phyloP scores from a whole-genome alignment of 2,113 vertebrate genomes.

The Chlorodrepanis virens region DNA sequence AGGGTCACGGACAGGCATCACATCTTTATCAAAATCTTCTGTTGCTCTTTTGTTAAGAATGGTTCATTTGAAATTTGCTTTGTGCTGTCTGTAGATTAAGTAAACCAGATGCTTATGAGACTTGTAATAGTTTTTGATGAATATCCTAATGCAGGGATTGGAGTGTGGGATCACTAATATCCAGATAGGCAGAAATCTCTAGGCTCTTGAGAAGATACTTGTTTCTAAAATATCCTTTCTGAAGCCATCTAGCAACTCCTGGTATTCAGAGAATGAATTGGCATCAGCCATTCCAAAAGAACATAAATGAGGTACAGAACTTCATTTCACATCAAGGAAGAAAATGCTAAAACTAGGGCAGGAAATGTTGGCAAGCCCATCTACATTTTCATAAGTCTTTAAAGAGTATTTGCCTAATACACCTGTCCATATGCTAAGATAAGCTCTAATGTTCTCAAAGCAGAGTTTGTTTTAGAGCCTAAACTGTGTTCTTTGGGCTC shows the following conservation, averaged over 20 bases:
- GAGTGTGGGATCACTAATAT: background rate
- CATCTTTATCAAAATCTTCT: background rate
- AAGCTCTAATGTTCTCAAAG: background rate
- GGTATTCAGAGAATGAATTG: background rate
- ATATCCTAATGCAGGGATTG: background rate
- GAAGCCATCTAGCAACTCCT: background rate
- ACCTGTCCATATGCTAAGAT: background rate
- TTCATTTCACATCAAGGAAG: background rate
- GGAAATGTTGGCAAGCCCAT: background rate
- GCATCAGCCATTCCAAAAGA: background rate
- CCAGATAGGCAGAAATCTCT: background rate
- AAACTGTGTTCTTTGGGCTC: background rate
- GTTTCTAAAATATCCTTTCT: background rate
- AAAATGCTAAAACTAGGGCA: background rate
- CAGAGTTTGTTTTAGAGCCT: background rate
- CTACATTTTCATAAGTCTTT: slow-evolving; percentile 12
- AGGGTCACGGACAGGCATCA: background rate
- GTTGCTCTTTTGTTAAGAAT: background rate
- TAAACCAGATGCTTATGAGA: background rate
- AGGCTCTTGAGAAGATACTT: background rate
- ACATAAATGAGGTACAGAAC: background rate
- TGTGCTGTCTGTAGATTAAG: background rate
- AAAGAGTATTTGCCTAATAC: slow-evolving; percentile 29
- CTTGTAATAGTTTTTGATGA: background rate
- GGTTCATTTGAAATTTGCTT: background rate